These are phyloP conservation scores for Sinella curviseta DNA, from an alignment of 1,140 invertebrate species.

Conservation along the genomic window DNA sequence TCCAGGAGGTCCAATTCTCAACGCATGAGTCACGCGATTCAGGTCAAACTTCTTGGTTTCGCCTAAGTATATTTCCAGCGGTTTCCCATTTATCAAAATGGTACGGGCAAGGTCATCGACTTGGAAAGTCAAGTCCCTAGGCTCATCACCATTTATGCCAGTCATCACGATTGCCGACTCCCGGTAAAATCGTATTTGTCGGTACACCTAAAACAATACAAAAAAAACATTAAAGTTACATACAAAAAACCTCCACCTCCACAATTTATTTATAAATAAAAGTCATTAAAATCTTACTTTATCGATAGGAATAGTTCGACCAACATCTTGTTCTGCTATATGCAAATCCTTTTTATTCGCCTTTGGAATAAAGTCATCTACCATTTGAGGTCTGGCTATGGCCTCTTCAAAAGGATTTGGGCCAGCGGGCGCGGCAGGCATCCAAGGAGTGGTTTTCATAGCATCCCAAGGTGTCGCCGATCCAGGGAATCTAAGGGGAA, in stretches of 20 bases:
- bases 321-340: constrained; percentile 31
- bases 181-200: constrained; percentile 83
- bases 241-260: constrained; percentile 8
- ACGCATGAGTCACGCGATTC: constrained; percentile 67
- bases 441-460: neutral
- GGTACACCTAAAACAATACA: constrained; percentile 40
- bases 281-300: constrained; percentile 31
- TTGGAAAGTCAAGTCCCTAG: constrained; percentile 79
- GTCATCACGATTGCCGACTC: constrained; percentile 80
- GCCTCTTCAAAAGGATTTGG: constrained; percentile 47
- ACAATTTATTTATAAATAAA: neutral
- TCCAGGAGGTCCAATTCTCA: constrained; percentile 82
- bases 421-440: constrained; percentile 3
- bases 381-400: neutral
- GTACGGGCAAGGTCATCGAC: constrained; percentile 52
- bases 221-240: neutral
- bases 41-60: constrained; percentile 61
- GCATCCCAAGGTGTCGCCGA: constrained; percentile 2
- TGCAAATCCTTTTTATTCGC: constrained; percentile 35
- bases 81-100: constrained; percentile 42
- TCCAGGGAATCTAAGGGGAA: neutral
- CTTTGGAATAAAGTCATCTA: constrained; percentile 37
- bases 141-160: constrained; percentile 78
- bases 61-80: constrained; percentile 41
- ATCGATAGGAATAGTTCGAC: constrained; percentile 41